Percentiles rank a stretch among this genome's conserved stretches.
phyloP scores from a whole-genome alignment of 2,113 vertebrate genomes.

The Sakesphorus luctuosus region DNA sequence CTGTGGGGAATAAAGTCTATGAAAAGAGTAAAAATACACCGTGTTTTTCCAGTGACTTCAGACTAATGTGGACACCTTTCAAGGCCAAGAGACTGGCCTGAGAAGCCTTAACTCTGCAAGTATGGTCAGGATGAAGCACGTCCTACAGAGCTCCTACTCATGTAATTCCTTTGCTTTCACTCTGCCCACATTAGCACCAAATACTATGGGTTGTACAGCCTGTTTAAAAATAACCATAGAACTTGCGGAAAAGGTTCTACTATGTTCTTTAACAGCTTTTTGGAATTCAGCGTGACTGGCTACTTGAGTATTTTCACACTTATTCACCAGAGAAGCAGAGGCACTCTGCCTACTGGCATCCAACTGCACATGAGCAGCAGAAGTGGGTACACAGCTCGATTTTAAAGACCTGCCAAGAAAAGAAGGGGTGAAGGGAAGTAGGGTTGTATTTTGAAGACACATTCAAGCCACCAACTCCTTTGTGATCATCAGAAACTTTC shows the following conservation, averaged over 20 bases:
- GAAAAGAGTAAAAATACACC: neutral
- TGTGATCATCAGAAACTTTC: neutral
- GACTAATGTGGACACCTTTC: neutral
- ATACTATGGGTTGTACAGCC: neutral
- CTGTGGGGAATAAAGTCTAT: neutral
- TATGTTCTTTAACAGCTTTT: neutral
- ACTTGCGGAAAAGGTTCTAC: neutral
- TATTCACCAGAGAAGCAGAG: neutral
- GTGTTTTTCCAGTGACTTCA: neutral
- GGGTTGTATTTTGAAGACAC: neutral
- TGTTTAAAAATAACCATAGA: neutral
- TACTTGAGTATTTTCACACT: neutral
- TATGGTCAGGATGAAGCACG: neutral
- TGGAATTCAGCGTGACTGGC: neutral
- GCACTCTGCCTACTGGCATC: neutral
- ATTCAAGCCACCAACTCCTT: neutral
- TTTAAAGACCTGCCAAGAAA: slow-evolving; percentile 7
- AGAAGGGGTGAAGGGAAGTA: neutral
- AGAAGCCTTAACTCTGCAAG: neutral
- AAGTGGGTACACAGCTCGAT: neutral
- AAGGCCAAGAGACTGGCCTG: neutral
- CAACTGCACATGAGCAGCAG: neutral
- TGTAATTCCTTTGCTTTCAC: neutral
- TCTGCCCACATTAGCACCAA: neutral
- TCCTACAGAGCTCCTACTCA: neutral